A percentile compares a stretch with the other conserved stretches of the same genome.
These are phyloP conservation scores for Drosophila diplacantha DNA, from an alignment of 2,888 invertebrate species.

Conservation along the genomic window DNA sequence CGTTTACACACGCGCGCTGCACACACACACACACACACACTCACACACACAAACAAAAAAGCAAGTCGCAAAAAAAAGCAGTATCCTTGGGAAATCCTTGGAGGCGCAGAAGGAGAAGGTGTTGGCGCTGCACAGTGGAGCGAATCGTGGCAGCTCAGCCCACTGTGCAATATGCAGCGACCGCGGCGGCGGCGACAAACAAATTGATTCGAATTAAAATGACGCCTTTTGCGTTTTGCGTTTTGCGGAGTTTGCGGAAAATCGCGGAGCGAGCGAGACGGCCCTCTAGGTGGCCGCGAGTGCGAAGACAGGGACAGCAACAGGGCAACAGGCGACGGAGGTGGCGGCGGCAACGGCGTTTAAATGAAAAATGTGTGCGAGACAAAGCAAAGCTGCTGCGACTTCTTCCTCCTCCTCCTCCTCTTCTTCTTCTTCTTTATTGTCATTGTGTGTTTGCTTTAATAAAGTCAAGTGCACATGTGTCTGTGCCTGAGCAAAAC, in stretches of 20 bases:
- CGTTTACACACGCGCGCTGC: neutral
- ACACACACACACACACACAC: slow-evolving; percentile 2
- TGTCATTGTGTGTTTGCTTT: slow-evolving; percentile 30
- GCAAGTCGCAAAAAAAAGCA: slow-evolving; percentile 2
- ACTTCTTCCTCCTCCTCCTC: neutral
- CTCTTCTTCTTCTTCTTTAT: neutral
- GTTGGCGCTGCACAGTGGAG: slow-evolving; percentile 22
- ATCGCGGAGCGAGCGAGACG: slow-evolving; percentile 30
- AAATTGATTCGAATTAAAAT: slow-evolving; percentile 71
- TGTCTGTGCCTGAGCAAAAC: slow-evolving; percentile 18
- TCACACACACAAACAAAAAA: neutral
- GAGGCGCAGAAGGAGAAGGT: neutral
- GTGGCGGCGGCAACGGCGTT: slow-evolving; percentile 37
- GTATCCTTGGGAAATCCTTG: slow-evolving; percentile 13
- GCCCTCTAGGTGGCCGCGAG: slow-evolving; percentile 8
- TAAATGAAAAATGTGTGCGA: slow-evolving; percentile 53
- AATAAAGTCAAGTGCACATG: slow-evolving; percentile 25
- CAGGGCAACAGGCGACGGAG: slow-evolving; percentile 39
- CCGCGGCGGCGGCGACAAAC: slow-evolving; percentile 71
- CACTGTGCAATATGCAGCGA: slow-evolving; percentile 54
- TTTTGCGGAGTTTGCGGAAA: slow-evolving; percentile 17
- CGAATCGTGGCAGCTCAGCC: slow-evolving; percentile 12
- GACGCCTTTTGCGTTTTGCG: slow-evolving; percentile 43
- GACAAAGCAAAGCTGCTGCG: slow-evolving; percentile 9
- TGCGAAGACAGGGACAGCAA: slow-evolving; percentile 4